These are phyloP conservation scores for Rhadinocentrus ornatus DNA, from an alignment of 2,797 vertebrate genomes.

Conservation along the genomic window DNA sequence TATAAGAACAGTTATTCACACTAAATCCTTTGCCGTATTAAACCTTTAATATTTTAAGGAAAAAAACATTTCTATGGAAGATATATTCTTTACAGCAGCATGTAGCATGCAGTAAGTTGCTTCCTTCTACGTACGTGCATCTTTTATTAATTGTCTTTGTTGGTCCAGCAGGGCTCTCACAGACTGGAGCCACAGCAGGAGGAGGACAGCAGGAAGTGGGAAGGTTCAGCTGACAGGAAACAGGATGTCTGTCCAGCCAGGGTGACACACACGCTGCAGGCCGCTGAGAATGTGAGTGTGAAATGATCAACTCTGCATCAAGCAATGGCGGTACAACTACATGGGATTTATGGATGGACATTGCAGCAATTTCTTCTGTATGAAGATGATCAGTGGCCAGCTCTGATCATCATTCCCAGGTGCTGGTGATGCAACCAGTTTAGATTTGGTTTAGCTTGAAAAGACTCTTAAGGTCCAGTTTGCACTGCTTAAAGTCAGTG, in stretches of 20 bases:
- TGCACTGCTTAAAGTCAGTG: not conserved
- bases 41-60: not conserved
- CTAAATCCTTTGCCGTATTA: too few species aligned
- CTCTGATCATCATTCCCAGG: not conserved
- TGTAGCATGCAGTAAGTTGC: not conserved
- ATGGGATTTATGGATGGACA: not conserved
- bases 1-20: not conserved
- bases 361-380: not conserved
- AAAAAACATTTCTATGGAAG: not conserved
- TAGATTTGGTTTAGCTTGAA: not conserved
- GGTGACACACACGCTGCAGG: slow-evolving; percentile 83
- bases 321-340: not conserved
- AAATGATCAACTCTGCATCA: not conserved
- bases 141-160: slow-evolving; percentile 12
- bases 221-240: slow-evolving; percentile 85
- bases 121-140: not conserved
- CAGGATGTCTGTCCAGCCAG: slow-evolving; percentile 77
- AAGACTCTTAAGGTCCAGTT: not conserved
- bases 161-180: slow-evolving; percentile 86
- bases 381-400: not conserved
- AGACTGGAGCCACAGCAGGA: slow-evolving; percentile 85
- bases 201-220: slow-evolving; percentile 89
- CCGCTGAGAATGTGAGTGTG: slow-evolving; percentile 85
- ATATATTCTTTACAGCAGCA: not conserved
- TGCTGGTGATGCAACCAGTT: not conserved